Conservation (phyloP, 2,888 invertebrate genomes). For the Thysanoteuthis rhombus region DNA sequence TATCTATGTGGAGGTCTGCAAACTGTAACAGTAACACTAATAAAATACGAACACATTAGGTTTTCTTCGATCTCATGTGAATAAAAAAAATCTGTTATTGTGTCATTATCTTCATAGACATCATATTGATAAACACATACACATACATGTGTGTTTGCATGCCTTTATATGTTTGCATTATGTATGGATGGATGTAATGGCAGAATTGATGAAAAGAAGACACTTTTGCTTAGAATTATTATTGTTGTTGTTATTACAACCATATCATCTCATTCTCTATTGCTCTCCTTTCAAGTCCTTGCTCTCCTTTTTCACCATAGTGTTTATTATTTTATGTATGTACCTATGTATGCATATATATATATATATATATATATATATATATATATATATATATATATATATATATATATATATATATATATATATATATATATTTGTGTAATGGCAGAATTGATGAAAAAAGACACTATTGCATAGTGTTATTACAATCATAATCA, state of each 20-base stretch:
- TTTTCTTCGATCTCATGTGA: not conserved
- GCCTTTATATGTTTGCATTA: too few species aligned
- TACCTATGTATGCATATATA: too few species aligned
- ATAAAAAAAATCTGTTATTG: not conserved
- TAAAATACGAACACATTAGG: not conserved
- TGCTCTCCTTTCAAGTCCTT: not conserved
- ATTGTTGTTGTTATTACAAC: too few species aligned
- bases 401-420: too few species aligned
- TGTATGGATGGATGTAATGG: not conserved
- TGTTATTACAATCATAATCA: too few species aligned
- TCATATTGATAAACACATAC: not conserved
- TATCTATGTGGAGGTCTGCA: not conserved
- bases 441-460: not conserved
- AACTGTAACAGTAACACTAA: not conserved
- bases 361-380: too few species aligned
- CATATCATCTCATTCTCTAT: too few species aligned
- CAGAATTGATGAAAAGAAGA: not conserved
- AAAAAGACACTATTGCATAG: not conserved
- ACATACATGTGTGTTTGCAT: not conserved
- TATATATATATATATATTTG: not conserved
- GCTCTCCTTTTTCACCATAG: too few species aligned
- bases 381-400: too few species aligned
- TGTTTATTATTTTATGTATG: not conserved
- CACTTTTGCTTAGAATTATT: not conserved
- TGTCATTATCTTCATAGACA: not conserved